These are phyloP conservation scores for Nibea albiflora DNA, from an alignment of 2,113 vertebrate genomes.

Conservation along the genomic window DNA sequence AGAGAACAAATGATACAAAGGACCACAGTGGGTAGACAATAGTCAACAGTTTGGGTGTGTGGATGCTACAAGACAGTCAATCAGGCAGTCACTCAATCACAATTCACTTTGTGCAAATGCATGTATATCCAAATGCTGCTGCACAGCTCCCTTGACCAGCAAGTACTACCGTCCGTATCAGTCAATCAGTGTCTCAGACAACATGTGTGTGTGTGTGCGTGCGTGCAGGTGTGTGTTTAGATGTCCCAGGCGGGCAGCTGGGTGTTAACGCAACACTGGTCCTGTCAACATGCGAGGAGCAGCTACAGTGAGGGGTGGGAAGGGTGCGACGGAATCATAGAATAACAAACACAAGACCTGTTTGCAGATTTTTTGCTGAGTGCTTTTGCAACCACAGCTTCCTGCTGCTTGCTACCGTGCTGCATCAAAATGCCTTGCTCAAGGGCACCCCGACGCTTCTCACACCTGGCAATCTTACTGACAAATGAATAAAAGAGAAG, in stretches of 20 bases:
- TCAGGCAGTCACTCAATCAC: slow-evolving; percentile 1
- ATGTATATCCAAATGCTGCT: slow-evolving; percentile 2
- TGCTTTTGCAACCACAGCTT: background rate
- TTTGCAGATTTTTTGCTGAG: slow-evolving; percentile 10
- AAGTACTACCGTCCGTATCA: background rate
- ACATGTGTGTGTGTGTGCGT: background rate
- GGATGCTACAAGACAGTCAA: slow-evolving; percentile 18
- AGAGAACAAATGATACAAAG: background rate
- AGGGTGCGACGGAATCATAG: too few species aligned
- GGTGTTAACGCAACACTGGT: background rate
- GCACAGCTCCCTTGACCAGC: slow-evolving; percentile 1
- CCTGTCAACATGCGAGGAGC: background rate
- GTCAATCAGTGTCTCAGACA: background rate
- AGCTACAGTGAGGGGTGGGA: slow-evolving; percentile 1
- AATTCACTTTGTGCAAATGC: slow-evolving; percentile 6
- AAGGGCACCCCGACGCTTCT: background rate
- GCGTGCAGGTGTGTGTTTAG: background rate
- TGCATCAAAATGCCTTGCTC: slow-evolving; percentile 8
- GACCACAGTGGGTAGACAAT: slow-evolving; percentile 19
- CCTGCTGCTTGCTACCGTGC: background rate
- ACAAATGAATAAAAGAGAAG: background rate
- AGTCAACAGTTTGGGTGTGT: slow-evolving; percentile 2
- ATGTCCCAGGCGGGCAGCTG: background rate
- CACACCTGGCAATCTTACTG: background rate
- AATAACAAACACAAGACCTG: slow-evolving; percentile 16